Base-by-base conservation (phyloP, 2,113 vertebrate genomes). In the Anhinga rufa region DNA sequence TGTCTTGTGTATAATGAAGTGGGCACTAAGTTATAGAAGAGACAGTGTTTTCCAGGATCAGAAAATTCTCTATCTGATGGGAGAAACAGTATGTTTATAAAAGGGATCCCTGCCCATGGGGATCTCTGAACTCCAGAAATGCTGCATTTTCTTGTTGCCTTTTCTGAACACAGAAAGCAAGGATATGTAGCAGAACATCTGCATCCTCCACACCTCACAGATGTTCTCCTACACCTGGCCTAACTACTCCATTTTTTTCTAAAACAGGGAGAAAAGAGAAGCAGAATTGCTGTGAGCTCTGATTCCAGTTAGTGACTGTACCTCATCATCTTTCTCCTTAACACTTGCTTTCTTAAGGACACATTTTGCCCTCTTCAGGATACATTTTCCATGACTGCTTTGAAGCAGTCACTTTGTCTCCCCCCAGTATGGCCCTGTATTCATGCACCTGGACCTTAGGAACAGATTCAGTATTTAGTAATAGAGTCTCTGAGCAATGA, bases 361-460 rank as follows among this genome's bases (percentile, higher is more conserved):
- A 68, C 4, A 42, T 28, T 5, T 5, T 62, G 17, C 49, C 13
- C 38, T 49, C 49, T 64, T 74, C 29, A 61, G 65, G 75, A 49
- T 28, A 57, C 7, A 8, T 88, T 90, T 93, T 32, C 49, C 10
- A 17, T 28, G 16, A 38, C 28, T 69, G 49, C 48, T 96, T 83
- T 78, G 40, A 93, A 82, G 57, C 14, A 66, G 55, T 24, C 54
- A 49, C 44, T 87, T 86, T 61, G 13, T 51, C 22, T 80, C 5
- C 17, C 8, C 19, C 7, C 25, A 65, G 16, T 16, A 62, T 0
- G 7, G 48, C 31, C 61, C 28, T 0, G 1, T 49, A 57, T 68
- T 57, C 26, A 42, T 17, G 36, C 36, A 52, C 19, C 12, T 65
- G 29, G 32, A 79, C 24, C 36, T 75, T 34, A 83, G 64, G 29